Evolutionary conservation across 1,140 invertebrate species (phyloP).

Genomic region (Dreissena rostriformis): DNA sequence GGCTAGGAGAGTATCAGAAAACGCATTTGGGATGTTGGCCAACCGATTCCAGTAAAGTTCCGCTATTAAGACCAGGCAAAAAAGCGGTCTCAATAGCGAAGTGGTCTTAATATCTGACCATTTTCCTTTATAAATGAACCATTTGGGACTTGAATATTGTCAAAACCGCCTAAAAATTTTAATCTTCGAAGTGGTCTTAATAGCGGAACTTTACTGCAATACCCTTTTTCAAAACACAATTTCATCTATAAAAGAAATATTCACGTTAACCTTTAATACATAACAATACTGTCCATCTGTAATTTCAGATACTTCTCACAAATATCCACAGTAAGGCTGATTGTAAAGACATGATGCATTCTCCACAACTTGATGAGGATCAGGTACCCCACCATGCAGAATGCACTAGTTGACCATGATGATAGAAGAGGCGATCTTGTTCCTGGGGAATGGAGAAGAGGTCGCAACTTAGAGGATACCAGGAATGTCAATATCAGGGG

Average conservation of each 20-base stretch:
- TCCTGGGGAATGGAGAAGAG: conserved; percentile 1
- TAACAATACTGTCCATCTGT: neutral
- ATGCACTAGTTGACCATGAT: conserved; percentile 1
- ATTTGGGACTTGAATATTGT: no score
- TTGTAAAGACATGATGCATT: conserved; percentile 10
- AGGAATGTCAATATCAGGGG: conserved; percentile 24
- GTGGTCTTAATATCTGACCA: no score
- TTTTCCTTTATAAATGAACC: no score
- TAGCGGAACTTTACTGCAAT: no score
- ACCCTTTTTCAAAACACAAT: neutral
- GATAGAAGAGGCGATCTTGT: conserved; percentile 19
- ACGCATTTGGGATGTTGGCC: conserved; percentile 41
- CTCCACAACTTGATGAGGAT: conserved; percentile 7
- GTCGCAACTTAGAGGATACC: conserved; percentile 23
- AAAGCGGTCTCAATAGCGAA: neutral
- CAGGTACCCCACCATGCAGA: conserved; percentile 10
- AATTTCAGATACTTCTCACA: conserved; percentile 7
- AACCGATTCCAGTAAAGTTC: neutral
- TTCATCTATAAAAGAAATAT: neutral
- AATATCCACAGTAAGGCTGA: neutral
- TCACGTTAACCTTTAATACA: neutral
- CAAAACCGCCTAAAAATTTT: neutral
- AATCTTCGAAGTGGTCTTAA: no score
- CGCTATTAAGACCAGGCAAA: neutral
- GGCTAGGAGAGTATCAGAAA: conserved; percentile 57